Evolutionary conservation across 2,888 invertebrate species (phyloP).

Genomic region (Lamproptera curius): DNA sequence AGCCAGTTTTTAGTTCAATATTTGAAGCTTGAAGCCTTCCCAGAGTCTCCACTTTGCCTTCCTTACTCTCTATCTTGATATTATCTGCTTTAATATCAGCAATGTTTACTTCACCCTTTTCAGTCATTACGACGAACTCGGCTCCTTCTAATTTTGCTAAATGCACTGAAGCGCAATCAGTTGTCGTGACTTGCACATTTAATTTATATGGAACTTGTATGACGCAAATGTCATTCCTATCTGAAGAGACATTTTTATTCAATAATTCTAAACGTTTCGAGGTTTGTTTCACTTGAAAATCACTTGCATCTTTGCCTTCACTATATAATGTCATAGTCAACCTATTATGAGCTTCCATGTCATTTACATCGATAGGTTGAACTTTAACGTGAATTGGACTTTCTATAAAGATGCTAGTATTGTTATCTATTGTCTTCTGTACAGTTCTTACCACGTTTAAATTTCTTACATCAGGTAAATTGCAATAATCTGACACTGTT

Average conservation of each 20-base stretch:
- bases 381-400: conserved; percentile 73
- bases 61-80: conserved; percentile 58
- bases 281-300: conserved; percentile 70
- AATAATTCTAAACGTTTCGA: conserved; percentile 66
- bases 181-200: conserved; percentile 63
- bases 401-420: conserved; percentile 68
- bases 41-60: conserved; percentile 53
- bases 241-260: conserved; percentile 60
- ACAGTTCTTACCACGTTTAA: conserved; percentile 67
- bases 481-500: conserved; percentile 61
- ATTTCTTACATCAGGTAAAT: conserved; percentile 62
- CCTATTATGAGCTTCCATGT: conserved; percentile 62
- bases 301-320: conserved; percentile 59
- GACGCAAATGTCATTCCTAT: conserved; percentile 65
- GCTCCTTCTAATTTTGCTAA: conserved; percentile 62
- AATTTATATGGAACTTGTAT: conserved; percentile 71
- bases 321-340: conserved; percentile 69
- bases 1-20: conserved; percentile 66
- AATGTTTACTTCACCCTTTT: conserved; percentile 57
- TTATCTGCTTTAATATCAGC: conserved; percentile 60
- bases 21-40: conserved; percentile 58
- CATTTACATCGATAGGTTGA: conserved; percentile 67
- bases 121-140: conserved; percentile 66
- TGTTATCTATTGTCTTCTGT: conserved; percentile 68
- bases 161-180: conserved; percentile 63